Evolutionary conservation across 2,888 invertebrate genomes (phyloP).

Genomic region (Hirtodrosophila alboralis): DNA sequence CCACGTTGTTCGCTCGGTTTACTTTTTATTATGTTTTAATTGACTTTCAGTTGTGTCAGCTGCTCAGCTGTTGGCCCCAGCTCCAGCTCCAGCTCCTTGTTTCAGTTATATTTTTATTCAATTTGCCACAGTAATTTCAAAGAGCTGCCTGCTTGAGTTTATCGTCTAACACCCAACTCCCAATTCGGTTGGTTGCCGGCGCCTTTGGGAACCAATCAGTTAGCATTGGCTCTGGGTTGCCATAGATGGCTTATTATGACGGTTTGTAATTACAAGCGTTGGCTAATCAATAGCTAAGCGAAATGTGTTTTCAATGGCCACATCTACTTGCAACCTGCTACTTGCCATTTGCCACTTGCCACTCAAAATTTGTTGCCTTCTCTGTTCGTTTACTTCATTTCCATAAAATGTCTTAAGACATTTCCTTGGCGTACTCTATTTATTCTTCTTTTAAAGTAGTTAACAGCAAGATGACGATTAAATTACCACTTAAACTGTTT

Average conservation of each 20-base stretch:
- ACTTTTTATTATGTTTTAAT: constrained; percentile 63
- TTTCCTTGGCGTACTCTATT: neutral
- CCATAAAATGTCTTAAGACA: constrained; percentile 35
- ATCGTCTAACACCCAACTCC: constrained; percentile 2
- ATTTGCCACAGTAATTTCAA: constrained; percentile 68
- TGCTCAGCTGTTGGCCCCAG: constrained; percentile 9
- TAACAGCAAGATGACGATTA: too few relatives aligned
- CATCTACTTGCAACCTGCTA: constrained; percentile 28
- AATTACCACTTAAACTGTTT: too few relatives aligned
- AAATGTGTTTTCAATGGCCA: constrained; percentile 60
- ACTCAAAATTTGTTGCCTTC: constrained; percentile 22
- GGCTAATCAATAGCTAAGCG: constrained; percentile 66
- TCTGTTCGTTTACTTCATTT: constrained; percentile 35
- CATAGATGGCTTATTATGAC: constrained; percentile 54
- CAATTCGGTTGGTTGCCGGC: too few relatives aligned
- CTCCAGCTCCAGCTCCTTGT: constrained; percentile 6
- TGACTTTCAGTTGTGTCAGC: constrained; percentile 61
- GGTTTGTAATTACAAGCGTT: constrained; percentile 61
- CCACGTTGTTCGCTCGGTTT: constrained; percentile 23
- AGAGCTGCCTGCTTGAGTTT: constrained; percentile 15
- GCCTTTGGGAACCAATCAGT: constrained; percentile 50
- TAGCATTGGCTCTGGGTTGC: constrained; percentile 17
- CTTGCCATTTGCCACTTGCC: constrained; percentile 12
- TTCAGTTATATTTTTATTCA: constrained; percentile 71
- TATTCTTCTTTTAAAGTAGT: too few relatives aligned